phyloP scores from a whole-genome alignment of 1,140 invertebrate genomes.

The Zaprionus tsacasi region DNA sequence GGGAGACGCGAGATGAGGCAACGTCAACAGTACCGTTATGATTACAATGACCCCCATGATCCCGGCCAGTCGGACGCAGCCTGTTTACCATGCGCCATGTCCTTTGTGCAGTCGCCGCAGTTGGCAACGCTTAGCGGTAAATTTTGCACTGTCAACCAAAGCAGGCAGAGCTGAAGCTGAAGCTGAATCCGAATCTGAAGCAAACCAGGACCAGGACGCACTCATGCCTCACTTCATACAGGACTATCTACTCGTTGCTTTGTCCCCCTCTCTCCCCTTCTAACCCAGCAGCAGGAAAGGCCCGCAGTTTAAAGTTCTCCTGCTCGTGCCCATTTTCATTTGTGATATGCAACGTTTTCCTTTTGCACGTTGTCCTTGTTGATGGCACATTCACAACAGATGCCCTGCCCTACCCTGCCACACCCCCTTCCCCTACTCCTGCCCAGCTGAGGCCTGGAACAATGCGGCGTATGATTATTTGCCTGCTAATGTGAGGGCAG shows the following conservation, averaged over 20 bases:
- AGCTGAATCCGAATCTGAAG: conserved; percentile 11
- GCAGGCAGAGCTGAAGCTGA: conserved; percentile 18
- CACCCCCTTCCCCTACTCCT: not conserved
- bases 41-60: conserved; percentile 76
- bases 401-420: conserved; percentile 11
- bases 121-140: conserved; percentile 76
- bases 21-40: conserved; percentile 59
- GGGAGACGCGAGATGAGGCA: conserved; percentile 11
- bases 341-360: conserved; percentile 44
- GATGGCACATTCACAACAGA: conserved; percentile 55
- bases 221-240: conserved; percentile 34
- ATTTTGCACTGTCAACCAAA: conserved; percentile 52
- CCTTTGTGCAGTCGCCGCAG: conserved; percentile 46
- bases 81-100: conserved; percentile 18
- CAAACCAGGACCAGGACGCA: conserved; percentile 10
- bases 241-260: not conserved
- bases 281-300: conserved; percentile 16
- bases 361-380: conserved; percentile 40
- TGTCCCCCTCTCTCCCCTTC: not conserved
- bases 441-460: conserved; percentile 31
- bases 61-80: conserved; percentile 44
- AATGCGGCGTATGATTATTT: conserved; percentile 76
- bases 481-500: conserved; percentile 60
- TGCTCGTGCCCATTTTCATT: conserved; percentile 19
- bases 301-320: conserved; percentile 50